phyloP scores from a whole-genome alignment of 2,113 vertebrate species.

The Psilopsiagon aurifrons region DNA sequence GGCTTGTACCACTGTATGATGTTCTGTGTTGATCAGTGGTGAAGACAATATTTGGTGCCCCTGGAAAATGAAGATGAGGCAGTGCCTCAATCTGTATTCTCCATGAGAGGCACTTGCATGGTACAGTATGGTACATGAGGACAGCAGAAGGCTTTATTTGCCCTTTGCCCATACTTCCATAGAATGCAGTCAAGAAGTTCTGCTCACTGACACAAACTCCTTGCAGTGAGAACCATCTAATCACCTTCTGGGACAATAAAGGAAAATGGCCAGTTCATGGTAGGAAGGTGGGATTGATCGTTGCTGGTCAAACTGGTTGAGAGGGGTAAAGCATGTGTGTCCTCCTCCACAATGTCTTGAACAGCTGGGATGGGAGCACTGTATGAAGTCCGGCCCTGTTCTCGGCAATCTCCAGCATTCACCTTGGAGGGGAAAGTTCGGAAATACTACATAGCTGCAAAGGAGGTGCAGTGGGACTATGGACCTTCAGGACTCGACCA shows the following conservation, averaged over 20 bases:
- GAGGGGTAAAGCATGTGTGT: neutral
- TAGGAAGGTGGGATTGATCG: neutral
- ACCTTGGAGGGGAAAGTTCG: conserved; percentile 64
- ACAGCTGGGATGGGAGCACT: conserved; percentile 78
- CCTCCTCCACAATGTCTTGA: neutral
- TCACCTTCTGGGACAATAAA: neutral
- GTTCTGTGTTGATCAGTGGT: neutral
- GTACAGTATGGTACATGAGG: neutral
- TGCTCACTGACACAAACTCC: neutral
- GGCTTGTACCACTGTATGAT: neutral
- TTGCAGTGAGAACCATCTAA: neutral
- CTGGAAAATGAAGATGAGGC: neutral
- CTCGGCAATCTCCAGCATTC: neutral
- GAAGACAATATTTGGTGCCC: neutral
- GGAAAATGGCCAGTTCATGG: neutral
- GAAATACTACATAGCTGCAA: conserved; percentile 75
- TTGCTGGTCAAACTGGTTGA: neutral
- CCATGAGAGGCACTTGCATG: neutral
- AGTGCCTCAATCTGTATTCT: neutral
- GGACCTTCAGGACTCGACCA: conserved; percentile 58
- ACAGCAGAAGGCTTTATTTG: neutral
- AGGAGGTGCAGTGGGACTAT: conserved; percentile 77
- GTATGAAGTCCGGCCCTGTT: conserved; percentile 74
- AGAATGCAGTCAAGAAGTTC: neutral
- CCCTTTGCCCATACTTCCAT: neutral